Conservation (phyloP, 2,113 vertebrate species). For the Lophius piscatorius region DNA sequence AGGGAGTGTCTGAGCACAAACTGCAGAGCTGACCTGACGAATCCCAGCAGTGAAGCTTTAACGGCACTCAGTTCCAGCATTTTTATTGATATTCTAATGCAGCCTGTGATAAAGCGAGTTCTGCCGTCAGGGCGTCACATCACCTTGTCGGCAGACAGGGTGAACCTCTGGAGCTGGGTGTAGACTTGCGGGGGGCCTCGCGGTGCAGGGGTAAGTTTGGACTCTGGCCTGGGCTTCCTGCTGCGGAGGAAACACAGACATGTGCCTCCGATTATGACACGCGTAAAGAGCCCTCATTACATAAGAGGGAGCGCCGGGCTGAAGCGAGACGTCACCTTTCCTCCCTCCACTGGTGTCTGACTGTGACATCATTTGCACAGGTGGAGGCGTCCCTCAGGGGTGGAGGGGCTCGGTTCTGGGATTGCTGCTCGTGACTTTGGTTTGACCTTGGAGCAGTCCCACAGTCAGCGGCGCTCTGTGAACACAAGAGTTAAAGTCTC, state of each 20-base stretch:
- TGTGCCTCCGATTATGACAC: slow-evolving; percentile 70
- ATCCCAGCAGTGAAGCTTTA: slow-evolving; percentile 1
- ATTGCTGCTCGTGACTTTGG: slow-evolving; percentile 56
- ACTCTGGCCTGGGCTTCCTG: slow-evolving; percentile 60
- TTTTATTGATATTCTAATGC: slow-evolving; percentile 6
- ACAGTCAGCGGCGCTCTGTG: slow-evolving; percentile 52
- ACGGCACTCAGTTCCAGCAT: not conserved
- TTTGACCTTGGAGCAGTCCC: slow-evolving; percentile 36
- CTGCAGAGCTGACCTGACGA: slow-evolving; percentile 19
- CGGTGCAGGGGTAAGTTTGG: slow-evolving; percentile 33
- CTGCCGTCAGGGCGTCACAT: slow-evolving; percentile 2
- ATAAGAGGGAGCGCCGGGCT: slow-evolving; percentile 43
- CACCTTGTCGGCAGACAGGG: slow-evolving; percentile 83
- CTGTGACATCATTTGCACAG: slow-evolving; percentile 57
- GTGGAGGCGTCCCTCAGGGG: slow-evolving; percentile 48
- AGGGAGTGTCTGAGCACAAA: slow-evolving; percentile 15
- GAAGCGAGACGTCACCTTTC: slow-evolving; percentile 73
- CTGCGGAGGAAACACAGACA: slow-evolving; percentile 70
- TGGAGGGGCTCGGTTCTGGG: slow-evolving; percentile 48
- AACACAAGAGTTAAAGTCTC: slow-evolving; percentile 26
- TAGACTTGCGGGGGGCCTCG: slow-evolving; percentile 73
- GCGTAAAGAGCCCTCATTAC: slow-evolving; percentile 65
- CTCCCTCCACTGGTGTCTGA: slow-evolving; percentile 55
- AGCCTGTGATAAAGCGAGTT: too few species aligned
- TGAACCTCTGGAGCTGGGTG: slow-evolving; percentile 80